These are phyloP conservation scores for Propithecus perrieri DNA, from an alignment of 2,797 vertebrate species.

Conservation along the genomic window DNA sequence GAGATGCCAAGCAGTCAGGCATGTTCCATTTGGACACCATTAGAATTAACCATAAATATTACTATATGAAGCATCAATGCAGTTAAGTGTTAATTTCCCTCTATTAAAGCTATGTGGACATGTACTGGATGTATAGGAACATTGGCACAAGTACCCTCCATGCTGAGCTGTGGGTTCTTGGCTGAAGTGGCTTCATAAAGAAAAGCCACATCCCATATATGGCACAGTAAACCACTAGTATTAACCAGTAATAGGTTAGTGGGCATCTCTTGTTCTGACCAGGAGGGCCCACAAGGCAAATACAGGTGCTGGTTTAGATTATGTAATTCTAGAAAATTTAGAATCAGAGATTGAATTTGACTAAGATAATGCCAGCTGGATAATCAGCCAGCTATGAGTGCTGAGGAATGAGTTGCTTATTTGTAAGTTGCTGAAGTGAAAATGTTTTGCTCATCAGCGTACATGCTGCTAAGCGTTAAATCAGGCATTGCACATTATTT, in stretches of 20 bases:
- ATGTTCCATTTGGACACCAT: neutral
- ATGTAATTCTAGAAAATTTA: constrained; percentile 48
- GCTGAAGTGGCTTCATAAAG: constrained; percentile 25
- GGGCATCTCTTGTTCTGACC: neutral
- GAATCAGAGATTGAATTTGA: constrained; percentile 30
- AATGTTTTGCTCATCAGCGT: constrained; percentile 39
- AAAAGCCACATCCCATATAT: neutral
- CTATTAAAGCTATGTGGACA: neutral
- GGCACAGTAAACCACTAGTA: neutral
- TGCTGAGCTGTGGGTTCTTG: neutral
- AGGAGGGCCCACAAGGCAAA: neutral
- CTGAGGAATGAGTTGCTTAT: constrained; percentile 29
- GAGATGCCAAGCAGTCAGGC: neutral
- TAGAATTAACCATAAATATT: constrained; percentile 12
- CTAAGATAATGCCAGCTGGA: neutral
- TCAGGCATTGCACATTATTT: constrained; percentile 6
- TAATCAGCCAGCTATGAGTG: neutral
- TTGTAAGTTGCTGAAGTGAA: constrained; percentile 46
- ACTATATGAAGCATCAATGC: neutral
- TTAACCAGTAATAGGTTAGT: neutral
- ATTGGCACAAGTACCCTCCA: neutral
- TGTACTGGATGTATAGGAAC: neutral
- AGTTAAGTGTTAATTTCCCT: neutral
- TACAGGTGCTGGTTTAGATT: neutral
- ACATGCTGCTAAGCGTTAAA: constrained; percentile 45